A percentile compares a stretch with the other conserved stretches of the same genome.
Conservation (phyloP, 2,888 invertebrate genomes). For the Nasonovia ribisnigri region DNA sequence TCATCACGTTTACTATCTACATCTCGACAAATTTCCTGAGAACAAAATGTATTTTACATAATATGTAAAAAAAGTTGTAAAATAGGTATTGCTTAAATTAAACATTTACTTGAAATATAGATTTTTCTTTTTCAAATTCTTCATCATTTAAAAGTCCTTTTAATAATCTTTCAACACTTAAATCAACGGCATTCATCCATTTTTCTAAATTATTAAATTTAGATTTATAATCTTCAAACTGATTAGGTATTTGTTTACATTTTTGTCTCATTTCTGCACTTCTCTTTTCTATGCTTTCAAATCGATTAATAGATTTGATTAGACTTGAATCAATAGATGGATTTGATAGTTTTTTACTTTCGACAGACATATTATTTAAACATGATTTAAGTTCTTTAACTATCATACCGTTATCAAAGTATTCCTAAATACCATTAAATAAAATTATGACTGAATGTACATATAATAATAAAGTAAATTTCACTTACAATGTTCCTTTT, state of each 20-base stretch:
- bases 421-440: conserved; percentile 33
- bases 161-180: conserved; percentile 84
- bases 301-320: conserved; percentile 28
- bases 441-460: neutral
- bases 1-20: conserved; percentile 92
- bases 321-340: conserved; percentile 26
- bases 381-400: conserved; percentile 55
- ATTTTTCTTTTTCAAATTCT: conserved; percentile 91
- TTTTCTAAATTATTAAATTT: conserved; percentile 78
- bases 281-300: conserved; percentile 48
- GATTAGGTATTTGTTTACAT: conserved; percentile 59
- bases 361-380: conserved; percentile 46
- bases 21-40: conserved; percentile 88
- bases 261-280: conserved; percentile 47
- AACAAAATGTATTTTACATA: neutral
- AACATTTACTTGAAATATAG: conserved; percentile 83
- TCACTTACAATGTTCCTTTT: conserved; percentile 78
- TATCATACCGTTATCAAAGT: conserved; percentile 51
- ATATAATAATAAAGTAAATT: neutral
- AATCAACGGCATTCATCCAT: conserved; percentile 94
- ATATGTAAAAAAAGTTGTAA: conserved; percentile 67
- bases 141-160: conserved; percentile 87
- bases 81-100: neutral
- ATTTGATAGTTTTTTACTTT: conserved; percentile 31
- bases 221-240: conserved; percentile 47